Conservation (phyloP, 2,797 vertebrate species). For the Ambastaia sidthimunki region DNA sequence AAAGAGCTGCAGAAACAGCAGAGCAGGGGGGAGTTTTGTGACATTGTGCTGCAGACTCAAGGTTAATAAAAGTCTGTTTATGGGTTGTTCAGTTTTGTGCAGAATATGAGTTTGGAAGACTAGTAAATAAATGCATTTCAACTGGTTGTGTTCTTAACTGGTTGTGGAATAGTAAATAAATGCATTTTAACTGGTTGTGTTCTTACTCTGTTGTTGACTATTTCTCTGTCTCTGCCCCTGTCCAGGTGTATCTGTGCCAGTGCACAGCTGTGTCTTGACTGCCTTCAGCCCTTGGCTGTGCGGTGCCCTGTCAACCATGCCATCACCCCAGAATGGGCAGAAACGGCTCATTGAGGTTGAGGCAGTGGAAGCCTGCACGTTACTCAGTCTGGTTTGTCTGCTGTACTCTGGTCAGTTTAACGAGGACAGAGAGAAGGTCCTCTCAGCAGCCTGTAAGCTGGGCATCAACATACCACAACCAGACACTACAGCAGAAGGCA, state of each 20-base stretch:
- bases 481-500: background rate
- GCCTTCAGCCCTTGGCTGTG: conserved; percentile 75
- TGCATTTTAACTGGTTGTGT: too few relatives aligned
- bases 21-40: conserved; percentile 75
- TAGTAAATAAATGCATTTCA: too few relatives aligned
- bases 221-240: conserved; percentile 9
- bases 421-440: conserved; percentile 67
- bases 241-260: conserved; percentile 76
- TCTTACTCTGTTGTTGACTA: too few relatives aligned
- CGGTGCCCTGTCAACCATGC: conserved; percentile 64
- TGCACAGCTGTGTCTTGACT: conserved; percentile 78
- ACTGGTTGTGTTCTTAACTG: too few relatives aligned
- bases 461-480: conserved; percentile 53
- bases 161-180: too few relatives aligned
- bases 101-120: too few relatives aligned
- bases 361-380: conserved; percentile 62
- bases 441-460: conserved; percentile 69
- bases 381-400: conserved; percentile 73
- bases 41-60: conserved; percentile 73
- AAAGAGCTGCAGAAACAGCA: conserved; percentile 78
- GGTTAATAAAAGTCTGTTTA: conserved; percentile 59
- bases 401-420: conserved; percentile 78
- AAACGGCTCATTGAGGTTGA: conserved; percentile 70
- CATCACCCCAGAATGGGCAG: conserved; percentile 60
- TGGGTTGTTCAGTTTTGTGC: background rate